Evolutionary conservation across 2,888 invertebrate species (phyloP), one percentile per base, ranked within the genome.

Genomic region (Brachynemurus nebulosus): DNA sequence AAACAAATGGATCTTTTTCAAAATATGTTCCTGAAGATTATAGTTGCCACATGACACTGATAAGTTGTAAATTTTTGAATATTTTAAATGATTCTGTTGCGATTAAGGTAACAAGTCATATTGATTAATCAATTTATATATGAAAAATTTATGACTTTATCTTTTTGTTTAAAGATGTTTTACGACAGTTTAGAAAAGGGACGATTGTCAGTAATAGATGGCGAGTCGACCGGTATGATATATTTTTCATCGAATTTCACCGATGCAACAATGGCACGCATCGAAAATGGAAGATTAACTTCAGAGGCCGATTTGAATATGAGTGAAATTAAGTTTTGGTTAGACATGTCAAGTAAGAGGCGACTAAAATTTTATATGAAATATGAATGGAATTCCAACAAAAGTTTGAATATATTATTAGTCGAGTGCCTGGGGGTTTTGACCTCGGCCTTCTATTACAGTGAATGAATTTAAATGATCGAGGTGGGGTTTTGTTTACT

Each of bases 341-440:
- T 89, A 40, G 86, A 88, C 54, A 79, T 80, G 73, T 76, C 81
- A 42, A 82, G 88, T 84, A 59, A 66, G 68, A n/a, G n/a, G n/a
- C n/a, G n/a, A n/a, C n/a, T n/a, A n/a, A n/a, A n/a, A n/a, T n/a
- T n/a, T n/a, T n/a, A n/a, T n/a, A n/a, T n/a, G n/a, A n/a, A n/a
- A n/a, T n/a, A n/a, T n/a, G n/a, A n/a, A n/a, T n/a, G n/a, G n/a
- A n/a, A n/a, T n/a, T n/a, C n/a, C n/a, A n/a, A n/a, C n/a, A n/a
- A n/a, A n/a, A n/a, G n/a, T n/a, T n/a, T n/a, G n/a, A n/a, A n/a
- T n/a, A n/a, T n/a, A n/a, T n/a, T n/a, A n/a, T n/a, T n/a, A n/a
- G n/a, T n/a, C n/a, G n/a, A n/a, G n/a, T n/a, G n/a, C n/a, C n/a
- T n/a, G n/a, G n/a, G n/a, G n/a, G n/a, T n/a, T n/a, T n/a, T n/a